These are phyloP conservation scores for Tapirus indicus DNA, from an alignment of 2,797 vertebrate genomes.

Conservation along the genomic window DNA sequence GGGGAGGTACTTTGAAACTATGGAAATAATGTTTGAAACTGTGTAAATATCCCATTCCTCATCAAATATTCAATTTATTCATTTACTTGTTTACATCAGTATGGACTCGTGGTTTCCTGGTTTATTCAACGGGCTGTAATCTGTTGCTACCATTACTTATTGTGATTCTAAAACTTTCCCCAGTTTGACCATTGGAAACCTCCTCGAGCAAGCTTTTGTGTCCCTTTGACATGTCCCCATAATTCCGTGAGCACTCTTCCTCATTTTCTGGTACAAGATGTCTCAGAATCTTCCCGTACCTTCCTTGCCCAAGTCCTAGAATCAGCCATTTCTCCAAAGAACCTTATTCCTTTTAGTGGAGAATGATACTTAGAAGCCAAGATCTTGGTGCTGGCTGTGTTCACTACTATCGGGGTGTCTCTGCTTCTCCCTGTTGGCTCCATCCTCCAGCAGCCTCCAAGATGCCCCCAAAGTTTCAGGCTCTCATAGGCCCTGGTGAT, in stretches of 20 bases:
- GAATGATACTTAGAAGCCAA: background rate
- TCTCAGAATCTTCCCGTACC: background rate
- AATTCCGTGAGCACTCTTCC: background rate
- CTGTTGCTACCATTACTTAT: background rate
- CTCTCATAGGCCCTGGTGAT: background rate
- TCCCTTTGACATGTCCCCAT: background rate
- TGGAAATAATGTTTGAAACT: background rate
- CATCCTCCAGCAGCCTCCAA: background rate
- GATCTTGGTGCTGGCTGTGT: background rate
- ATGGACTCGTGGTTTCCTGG: background rate
- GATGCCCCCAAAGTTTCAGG: background rate
- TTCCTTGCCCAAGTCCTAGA: background rate
- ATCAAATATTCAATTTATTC: background rate
- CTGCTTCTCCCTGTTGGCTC: background rate
- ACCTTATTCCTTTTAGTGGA: background rate
- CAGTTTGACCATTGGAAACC: background rate
- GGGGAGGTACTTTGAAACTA: background rate
- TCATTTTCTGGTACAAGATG: background rate
- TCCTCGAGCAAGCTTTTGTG: background rate
- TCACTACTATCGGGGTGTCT: background rate
- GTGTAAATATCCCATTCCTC: background rate
- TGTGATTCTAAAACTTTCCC: background rate
- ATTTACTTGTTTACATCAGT: background rate
- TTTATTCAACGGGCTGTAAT: background rate
- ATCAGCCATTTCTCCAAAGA: background rate